Evolutionary conservation across 2,888 invertebrate genomes (phyloP).

Genomic region (Conus canariensis): DNA sequence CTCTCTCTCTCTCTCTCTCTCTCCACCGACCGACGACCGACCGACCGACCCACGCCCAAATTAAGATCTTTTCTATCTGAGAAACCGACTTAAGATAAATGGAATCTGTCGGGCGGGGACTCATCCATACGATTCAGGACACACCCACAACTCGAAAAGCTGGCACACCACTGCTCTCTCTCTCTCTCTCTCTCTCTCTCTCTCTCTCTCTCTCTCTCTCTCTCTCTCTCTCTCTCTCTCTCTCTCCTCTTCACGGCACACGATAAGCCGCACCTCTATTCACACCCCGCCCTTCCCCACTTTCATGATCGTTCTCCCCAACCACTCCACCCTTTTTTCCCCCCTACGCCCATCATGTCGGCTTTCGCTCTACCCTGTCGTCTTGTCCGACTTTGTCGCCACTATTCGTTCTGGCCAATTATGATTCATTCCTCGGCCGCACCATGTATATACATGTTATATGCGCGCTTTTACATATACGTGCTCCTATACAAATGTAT

Average conservation of each 20-base stretch:
- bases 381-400: neutral
- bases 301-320: neutral
- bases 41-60: neutral
- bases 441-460: too few relatives aligned
- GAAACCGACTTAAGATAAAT: too few relatives aligned
- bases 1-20: conserved; percentile 7
- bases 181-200: too few relatives aligned
- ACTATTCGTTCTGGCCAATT: neutral
- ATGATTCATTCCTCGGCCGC: too few relatives aligned
- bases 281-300: neutral
- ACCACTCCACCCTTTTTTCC: neutral
- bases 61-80: too few relatives aligned
- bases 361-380: neutral
- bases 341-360: neutral
- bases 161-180: neutral
- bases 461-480: too few relatives aligned
- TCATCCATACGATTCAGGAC: neutral
- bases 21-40: neutral
- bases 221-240: neutral
- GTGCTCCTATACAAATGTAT: too few relatives aligned
- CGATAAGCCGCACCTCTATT: neutral
- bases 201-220: neutral
- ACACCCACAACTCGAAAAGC: neutral
- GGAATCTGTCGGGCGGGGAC: too few relatives aligned
- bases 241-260: neutral